Percentiles rank a stretch among this genome's conserved stretches.
Conservation (phyloP, 2,888 invertebrate species). For the Drosophila conformis region DNA sequence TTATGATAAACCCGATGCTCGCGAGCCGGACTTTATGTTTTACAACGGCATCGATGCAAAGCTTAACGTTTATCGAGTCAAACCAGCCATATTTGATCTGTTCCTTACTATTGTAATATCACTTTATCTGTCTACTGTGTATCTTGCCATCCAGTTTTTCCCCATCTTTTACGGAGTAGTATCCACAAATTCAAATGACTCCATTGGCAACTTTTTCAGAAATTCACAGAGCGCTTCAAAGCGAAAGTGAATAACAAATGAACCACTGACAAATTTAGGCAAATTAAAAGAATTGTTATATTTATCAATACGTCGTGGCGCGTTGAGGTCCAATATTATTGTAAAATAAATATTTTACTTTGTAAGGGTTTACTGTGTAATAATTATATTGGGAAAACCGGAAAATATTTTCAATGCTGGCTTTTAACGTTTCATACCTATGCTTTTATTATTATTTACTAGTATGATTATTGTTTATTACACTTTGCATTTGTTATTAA, state of each 20-base stretch:
- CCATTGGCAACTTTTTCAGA: conserved; percentile 17
- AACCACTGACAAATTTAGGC: conserved; percentile 19
- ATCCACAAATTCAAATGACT: conserved; percentile 74
- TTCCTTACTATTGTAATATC: conserved; percentile 94
- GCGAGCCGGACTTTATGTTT: conserved; percentile 97
- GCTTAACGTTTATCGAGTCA: conserved; percentile 96
- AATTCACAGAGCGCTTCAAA: conserved; percentile 32
- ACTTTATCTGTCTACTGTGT: conserved; percentile 93
- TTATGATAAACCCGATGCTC: conserved; percentile 90
- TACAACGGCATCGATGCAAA: conserved; percentile 92
- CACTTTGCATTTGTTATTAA: not conserved
- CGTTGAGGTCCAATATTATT: conserved; percentile 42
- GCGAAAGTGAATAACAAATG: conserved; percentile 39
- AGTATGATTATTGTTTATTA: not conserved
- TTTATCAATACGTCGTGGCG: conserved; percentile 22
- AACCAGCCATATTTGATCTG: conserved; percentile 98
- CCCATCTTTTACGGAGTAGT: conserved; percentile 88
- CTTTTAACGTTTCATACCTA: not conserved
- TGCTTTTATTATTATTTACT: conserved; percentile 1
- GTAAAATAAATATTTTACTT: conserved; percentile 43
- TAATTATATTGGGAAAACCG: conserved; percentile 2
- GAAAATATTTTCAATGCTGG: not conserved
- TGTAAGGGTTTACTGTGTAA: conserved; percentile 11
- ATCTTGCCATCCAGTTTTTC: conserved; percentile 91
- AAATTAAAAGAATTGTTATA: conserved; percentile 32